These are phyloP conservation scores for Drosophila parthenogenetica DNA, from an alignment of 2,888 invertebrate genomes.

Conservation along the genomic window DNA sequence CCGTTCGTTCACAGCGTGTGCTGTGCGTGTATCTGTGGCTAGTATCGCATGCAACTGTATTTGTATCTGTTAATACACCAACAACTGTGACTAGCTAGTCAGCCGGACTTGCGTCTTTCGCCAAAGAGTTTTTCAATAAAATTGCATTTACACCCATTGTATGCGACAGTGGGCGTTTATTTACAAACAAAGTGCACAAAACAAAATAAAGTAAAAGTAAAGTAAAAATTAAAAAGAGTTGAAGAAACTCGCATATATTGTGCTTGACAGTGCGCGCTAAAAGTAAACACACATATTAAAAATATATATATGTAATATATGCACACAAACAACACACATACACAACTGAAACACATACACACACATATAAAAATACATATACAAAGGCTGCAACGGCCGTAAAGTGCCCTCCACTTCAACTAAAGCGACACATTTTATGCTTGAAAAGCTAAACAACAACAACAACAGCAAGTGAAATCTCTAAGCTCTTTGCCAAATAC, in stretches of 20 bases:
- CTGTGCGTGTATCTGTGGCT: slow-evolving; percentile 47
- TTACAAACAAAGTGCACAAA: slow-evolving; percentile 46
- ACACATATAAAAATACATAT: slow-evolving; percentile 22
- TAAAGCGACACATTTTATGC: slow-evolving; percentile 73
- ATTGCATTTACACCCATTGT: slow-evolving; percentile 11
- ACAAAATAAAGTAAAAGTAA: slow-evolving; percentile 7
- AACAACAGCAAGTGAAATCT: slow-evolving; percentile 41
- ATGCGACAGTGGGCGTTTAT: slow-evolving; percentile 43
- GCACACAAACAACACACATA: slow-evolving; percentile 22
- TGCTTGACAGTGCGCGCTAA: slow-evolving; percentile 65
- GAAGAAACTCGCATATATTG: slow-evolving; percentile 53
- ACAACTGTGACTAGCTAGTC: slow-evolving; percentile 32
- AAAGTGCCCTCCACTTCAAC: slow-evolving; percentile 61
- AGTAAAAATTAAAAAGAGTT: slow-evolving; percentile 34
- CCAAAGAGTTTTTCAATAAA: slow-evolving; percentile 7
- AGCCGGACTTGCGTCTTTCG: slow-evolving; percentile 58
- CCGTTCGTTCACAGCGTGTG: slow-evolving; percentile 42
- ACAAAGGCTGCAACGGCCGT: slow-evolving; percentile 58
- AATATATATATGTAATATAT: slow-evolving; percentile 16
- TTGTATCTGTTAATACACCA: slow-evolving; percentile 14
- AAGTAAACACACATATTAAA: slow-evolving; percentile 58
- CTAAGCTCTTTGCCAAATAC: slow-evolving; percentile 66
- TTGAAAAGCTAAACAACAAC: slow-evolving; percentile 57
- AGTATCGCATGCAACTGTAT: slow-evolving; percentile 20
- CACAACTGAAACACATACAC: slow-evolving; percentile 20